These are phyloP conservation scores for Hydrozoanthus gracilis DNA, from an alignment of 92 coral and sea anemone genomes.

Conservation along the genomic window DNA sequence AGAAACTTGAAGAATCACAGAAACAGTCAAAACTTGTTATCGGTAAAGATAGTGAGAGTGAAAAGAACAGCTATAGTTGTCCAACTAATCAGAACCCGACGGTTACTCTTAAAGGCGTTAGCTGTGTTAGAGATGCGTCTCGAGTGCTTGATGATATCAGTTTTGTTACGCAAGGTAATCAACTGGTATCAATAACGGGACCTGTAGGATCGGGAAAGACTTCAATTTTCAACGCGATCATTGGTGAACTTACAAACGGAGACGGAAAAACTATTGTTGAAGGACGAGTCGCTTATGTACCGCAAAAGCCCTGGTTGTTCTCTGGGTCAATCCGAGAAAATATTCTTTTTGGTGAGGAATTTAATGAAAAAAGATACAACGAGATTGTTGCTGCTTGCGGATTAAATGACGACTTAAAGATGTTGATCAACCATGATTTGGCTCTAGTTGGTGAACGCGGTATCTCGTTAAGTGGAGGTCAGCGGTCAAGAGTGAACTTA, in stretches of 20 bases:
- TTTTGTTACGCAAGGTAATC: neutral
- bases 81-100: neutral
- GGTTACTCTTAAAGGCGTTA: neutral
- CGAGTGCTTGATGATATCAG: neutral
- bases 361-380: neutral
- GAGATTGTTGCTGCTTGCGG: neutral
- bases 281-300: neutral
- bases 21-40: neutral
- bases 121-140: neutral
- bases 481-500: neutral
- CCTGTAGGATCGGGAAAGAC: slow-evolving; percentile 14
- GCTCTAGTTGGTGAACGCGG: neutral
- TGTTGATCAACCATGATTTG: neutral
- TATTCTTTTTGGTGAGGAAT: neutral
- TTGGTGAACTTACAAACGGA: neutral
- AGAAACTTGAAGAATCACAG: too few species aligned
- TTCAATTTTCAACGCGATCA: neutral
- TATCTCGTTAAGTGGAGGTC: neutral
- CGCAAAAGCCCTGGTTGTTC: neutral
- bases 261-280: neutral
- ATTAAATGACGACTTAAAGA: neutral
- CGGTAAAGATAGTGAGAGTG: too few species aligned
- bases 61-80: too few species aligned
- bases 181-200: neutral
- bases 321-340: slow-evolving; percentile 8